Evolutionary conservation across 2,888 invertebrate species (phyloP).

Genomic region (Melipona beecheii): DNA sequence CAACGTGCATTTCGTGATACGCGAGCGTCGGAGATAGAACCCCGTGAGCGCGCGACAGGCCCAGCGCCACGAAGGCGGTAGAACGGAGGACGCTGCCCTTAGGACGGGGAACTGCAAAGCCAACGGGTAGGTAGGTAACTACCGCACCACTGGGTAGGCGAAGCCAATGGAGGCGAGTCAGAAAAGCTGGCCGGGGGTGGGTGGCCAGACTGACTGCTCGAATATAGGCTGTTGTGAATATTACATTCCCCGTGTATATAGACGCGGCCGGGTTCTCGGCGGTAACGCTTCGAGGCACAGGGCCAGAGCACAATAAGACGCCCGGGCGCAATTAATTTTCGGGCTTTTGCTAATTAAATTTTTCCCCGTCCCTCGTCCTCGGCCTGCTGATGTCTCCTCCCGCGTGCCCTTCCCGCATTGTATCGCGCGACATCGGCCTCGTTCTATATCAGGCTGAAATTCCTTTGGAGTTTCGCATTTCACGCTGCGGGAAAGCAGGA

Average conservation of each 20-base stretch:
- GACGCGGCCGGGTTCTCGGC: slow-evolving; percentile 68
- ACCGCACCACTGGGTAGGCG: slow-evolving; percentile 15
- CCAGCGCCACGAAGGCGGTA: background rate
- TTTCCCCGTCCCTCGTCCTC: slow-evolving; percentile 73
- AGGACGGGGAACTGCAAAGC: slow-evolving; percentile 42
- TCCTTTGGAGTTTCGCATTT: background rate
- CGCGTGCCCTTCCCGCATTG: slow-evolving; percentile 40
- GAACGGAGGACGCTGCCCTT: slow-evolving; percentile 44
- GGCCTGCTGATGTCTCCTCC: slow-evolving; percentile 40
- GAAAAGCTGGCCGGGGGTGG: slow-evolving; percentile 43
- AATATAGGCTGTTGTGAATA: slow-evolving; percentile 82
- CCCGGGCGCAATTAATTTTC: slow-evolving; percentile 82
- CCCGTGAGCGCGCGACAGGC: slow-evolving; percentile 6
- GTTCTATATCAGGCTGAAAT: background rate
- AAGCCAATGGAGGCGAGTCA: slow-evolving; percentile 37
- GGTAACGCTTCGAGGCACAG: slow-evolving; percentile 69
- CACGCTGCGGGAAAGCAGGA: background rate
- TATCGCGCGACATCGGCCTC: slow-evolving; percentile 24
- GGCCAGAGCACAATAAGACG: slow-evolving; percentile 79
- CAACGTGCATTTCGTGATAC: background rate
- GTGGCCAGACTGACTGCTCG: slow-evolving; percentile 70
- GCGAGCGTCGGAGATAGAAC: background rate
- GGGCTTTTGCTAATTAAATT: slow-evolving; percentile 83
- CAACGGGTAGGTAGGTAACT: slow-evolving; percentile 21
- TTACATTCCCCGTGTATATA: slow-evolving; percentile 82